phyloP scores from a whole-genome alignment of 1,140 invertebrate species.

The Hermetia illucens region DNA sequence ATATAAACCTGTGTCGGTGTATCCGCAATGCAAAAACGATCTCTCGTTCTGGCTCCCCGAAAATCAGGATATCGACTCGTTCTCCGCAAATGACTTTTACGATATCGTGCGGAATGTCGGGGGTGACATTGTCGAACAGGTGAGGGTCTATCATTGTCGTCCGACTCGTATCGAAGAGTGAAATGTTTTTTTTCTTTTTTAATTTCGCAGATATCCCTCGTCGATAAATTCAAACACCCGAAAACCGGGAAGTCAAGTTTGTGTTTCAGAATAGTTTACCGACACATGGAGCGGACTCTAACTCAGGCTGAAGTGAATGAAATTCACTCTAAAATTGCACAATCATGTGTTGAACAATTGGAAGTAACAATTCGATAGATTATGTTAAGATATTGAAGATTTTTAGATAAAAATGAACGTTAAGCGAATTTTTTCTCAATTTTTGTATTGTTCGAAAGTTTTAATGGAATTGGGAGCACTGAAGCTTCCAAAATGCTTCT shows the following conservation, averaged over 20 bases:
- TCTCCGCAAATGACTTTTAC: slow-evolving; percentile 81
- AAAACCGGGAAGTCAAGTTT: slow-evolving; percentile 72
- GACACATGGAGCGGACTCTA: slow-evolving; percentile 82
- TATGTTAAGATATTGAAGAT: background rate
- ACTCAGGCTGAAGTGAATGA: slow-evolving; percentile 77
- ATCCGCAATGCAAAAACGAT: slow-evolving; percentile 84
- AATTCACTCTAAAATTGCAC: slow-evolving; percentile 67
- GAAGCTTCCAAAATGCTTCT: no score
- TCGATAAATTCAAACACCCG: slow-evolving; percentile 80
- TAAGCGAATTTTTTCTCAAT: no score
- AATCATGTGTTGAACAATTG: slow-evolving; percentile 41
- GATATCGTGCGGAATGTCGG: slow-evolving; percentile 79
- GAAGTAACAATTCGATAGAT: slow-evolving; percentile 57
- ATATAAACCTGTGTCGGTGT: slow-evolving; percentile 73
- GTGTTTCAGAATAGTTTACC: slow-evolving; percentile 86
- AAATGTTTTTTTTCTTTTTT: slow-evolving; percentile 1
- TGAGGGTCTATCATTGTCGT: no score
- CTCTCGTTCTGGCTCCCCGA: slow-evolving; percentile 93
- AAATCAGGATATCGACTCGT: slow-evolving; percentile 38
- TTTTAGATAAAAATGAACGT: no score
- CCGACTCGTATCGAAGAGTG: no score
- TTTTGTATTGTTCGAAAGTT: no score
- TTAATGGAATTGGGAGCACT: no score
- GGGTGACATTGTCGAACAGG: slow-evolving; percentile 86
- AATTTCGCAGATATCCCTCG: slow-evolving; percentile 49